Evolutionary conservation across 1,140 invertebrate species (phyloP), one percentile per base, ranked within the genome.

Genomic region (Tetragonula clypearis): DNA sequence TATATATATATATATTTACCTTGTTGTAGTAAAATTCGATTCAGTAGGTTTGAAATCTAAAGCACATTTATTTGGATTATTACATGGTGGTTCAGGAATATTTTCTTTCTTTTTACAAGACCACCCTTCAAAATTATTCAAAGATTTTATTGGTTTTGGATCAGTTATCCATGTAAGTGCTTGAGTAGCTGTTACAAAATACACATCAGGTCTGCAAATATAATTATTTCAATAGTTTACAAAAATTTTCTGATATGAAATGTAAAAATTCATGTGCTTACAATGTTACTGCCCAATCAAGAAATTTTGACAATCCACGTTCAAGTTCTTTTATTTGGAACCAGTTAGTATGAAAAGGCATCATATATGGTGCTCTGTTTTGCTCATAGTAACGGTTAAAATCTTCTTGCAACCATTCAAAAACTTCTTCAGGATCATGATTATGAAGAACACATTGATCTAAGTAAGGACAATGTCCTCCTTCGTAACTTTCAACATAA

Each of bases 341-440:
- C 98, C 98, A 99, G 94, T 98, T 99, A 17, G 98, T 98, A 88
- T 98, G 98, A 96, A 99, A 98, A 11, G 98, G 97, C 97, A 99
- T 98, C 97, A 98, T 98, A 92, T 99, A 98, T 0, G 98, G 98
- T 1, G 98, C 98, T 86, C 97, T 96, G 93, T 98, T 98, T 91
- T 98, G 97, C 60, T 97, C 96, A 91, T 98, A 98, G 92, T 98
- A 97, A 53, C 98, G 95, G 69, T 96, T 96, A 93, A 99, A 99
- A 93, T 99, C 98, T 95, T 99, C 98, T 92, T 97, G 97, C 2
- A 99, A 95, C 98, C 98, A 99, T 90, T 98, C 97, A 58, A 98
- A 96, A 23, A 99, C 98, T 92, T 98, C 98, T 78, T 98, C 95
- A 19, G 97, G 96, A 91, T 98, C 98, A 88, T 98, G 97, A 93